Conservation (phyloP, 2,113 vertebrate species). For the Rhynchopsitta pachyrhyncha region DNA sequence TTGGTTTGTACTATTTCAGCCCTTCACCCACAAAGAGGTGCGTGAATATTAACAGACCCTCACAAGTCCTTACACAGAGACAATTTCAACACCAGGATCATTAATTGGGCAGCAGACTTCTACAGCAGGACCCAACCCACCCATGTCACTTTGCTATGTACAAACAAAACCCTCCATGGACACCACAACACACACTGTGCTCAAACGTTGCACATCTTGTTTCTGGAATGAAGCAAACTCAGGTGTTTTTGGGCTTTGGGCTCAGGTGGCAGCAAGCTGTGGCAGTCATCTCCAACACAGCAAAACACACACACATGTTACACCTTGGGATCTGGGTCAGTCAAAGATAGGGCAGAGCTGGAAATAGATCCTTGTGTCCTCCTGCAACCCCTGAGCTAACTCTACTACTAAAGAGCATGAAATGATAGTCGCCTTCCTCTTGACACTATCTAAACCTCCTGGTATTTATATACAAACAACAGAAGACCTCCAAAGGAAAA, state of each 20-base stretch:
- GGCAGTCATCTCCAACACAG: accelerated
- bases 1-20: neutral
- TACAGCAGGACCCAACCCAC: neutral
- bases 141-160: accelerated
- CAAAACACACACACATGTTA: neutral
- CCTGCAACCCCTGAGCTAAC: neutral
- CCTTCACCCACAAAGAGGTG: accelerated
- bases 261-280: neutral
- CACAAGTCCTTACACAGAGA: neutral
- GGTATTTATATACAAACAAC: accelerated
- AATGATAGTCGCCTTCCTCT: accelerated
- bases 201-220: neutral
- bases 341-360: neutral
- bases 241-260: accelerated
- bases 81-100: neutral
- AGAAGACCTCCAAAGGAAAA: neutral
- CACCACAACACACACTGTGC: accelerated
- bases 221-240: accelerated
- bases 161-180: accelerated
- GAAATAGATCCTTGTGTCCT: neutral
- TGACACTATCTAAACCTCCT: neutral
- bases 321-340: neutral
- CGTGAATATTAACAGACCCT: accelerated
- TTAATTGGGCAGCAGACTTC: neutral
- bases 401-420: accelerated